phyloP scores from a whole-genome alignment of 2,113 vertebrate species.

The Triplophysa tibetana region DNA sequence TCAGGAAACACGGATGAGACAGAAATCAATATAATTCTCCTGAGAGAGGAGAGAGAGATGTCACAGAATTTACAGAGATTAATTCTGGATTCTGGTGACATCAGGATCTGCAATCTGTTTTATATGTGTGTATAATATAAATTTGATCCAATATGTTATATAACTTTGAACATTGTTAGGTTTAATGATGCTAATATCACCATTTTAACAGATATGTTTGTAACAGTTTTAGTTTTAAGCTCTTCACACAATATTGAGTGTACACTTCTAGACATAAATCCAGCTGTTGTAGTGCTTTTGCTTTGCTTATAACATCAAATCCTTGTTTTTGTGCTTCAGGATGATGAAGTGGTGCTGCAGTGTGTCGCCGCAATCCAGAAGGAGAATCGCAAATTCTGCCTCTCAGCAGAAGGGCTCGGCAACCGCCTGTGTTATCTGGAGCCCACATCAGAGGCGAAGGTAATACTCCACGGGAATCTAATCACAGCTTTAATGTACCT shows the following conservation, averaged over 20 bases:
- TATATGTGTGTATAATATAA: background rate
- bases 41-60: slow-evolving; percentile 42
- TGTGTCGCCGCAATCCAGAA: slow-evolving; percentile 88
- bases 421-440: slow-evolving; percentile 95
- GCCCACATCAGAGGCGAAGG: slow-evolving; percentile 97
- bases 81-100: slow-evolving; percentile 40
- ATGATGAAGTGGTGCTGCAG: slow-evolving; percentile 97
- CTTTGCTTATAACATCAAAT: background rate
- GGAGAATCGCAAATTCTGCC: slow-evolving; percentile 95
- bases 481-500: background rate
- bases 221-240: background rate
- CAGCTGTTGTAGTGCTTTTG: background rate
- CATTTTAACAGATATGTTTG: too few species aligned
- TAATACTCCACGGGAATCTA: slow-evolving; percentile 56
- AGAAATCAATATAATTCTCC: slow-evolving; percentile 61
- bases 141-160: background rate
- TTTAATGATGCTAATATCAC: too few species aligned
- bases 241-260: background rate
- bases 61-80: slow-evolving; percentile 57
- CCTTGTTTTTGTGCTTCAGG: slow-evolving; percentile 73
- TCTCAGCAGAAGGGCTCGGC: slow-evolving; percentile 92
- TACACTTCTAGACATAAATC: background rate
- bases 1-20: slow-evolving; percentile 20
- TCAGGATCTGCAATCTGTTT: slow-evolving; percentile 6
- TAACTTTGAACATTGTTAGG: background rate